Conservation (phyloP, 2,888 invertebrate genomes). For the Temnothorax ravouxi region DNA sequence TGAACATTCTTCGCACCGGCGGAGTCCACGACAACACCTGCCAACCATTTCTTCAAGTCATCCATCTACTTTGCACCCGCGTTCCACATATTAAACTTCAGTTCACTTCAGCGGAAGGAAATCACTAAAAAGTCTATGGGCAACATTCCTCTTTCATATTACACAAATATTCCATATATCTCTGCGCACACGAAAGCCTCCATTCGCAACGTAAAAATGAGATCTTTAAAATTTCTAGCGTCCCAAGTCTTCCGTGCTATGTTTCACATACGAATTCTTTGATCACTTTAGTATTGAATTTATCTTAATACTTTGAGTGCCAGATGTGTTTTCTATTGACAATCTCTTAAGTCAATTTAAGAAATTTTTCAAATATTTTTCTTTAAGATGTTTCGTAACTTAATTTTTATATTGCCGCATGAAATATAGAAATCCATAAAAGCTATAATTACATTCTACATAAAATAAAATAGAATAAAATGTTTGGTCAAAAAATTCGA, state of each 20-base stretch:
- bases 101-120: conserved; percentile 50
- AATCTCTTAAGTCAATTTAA: not conserved
- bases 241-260: not conserved
- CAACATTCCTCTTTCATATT: conserved; percentile 13
- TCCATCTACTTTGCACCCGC: conserved; percentile 47
- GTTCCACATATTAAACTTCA: conserved; percentile 64
- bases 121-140: conserved; percentile 33
- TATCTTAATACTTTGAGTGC: conserved; percentile 10
- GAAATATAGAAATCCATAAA: not conserved
- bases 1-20: conserved; percentile 31
- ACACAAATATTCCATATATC: conserved; percentile 30
- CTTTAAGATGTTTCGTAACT: not conserved
- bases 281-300: conserved; percentile 4
- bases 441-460: not conserved
- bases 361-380: not conserved
- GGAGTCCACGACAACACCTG: conserved; percentile 47
- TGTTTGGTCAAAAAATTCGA: not conserved
- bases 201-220: conserved; percentile 6
- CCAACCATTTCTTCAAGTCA: conserved; percentile 52
- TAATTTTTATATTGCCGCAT: not conserved
- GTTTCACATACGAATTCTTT: not conserved
- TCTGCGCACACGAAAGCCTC: not conserved
- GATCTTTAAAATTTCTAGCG: conserved; percentile 21
- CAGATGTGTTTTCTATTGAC: too few relatives aligned
- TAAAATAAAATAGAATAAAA: not conserved